Conservation (phyloP, 2,113 vertebrate species). For the Micromys minutus region DNA sequence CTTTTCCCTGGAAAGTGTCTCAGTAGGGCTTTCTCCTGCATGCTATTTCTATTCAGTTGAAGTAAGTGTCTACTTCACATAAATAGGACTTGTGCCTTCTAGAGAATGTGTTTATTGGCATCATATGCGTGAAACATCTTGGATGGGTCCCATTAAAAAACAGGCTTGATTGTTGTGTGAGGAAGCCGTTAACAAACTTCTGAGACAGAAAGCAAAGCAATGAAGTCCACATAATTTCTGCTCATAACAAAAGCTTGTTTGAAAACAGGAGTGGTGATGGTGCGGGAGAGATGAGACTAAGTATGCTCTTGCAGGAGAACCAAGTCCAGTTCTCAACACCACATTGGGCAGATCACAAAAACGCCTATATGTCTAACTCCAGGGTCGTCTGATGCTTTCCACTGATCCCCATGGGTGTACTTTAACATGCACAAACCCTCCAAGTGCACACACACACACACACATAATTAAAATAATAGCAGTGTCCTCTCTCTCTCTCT, state of each 20-base stretch:
- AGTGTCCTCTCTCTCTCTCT: too few species aligned
- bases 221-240: not conserved
- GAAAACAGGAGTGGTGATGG: not conserved
- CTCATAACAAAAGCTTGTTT: not conserved
- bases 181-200: constrained; percentile 62
- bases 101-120: constrained; percentile 48
- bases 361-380: not conserved
- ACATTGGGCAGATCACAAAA: too few species aligned
- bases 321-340: not conserved
- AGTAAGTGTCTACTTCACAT: constrained; percentile 64
- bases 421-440: too few species aligned
- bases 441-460: not conserved
- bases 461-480: not conserved
- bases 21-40: not conserved
- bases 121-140: constrained; percentile 51
- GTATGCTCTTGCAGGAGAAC: not conserved
- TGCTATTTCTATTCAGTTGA: constrained; percentile 60
- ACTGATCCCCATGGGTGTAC: not conserved
- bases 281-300: not conserved
- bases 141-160: constrained; percentile 45
- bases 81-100: constrained; percentile 13
- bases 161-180: constrained; percentile 31
- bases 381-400: not conserved
- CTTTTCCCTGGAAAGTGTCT: not conserved
- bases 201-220: not conserved